These are phyloP conservation scores for Tinea pellionella DNA, from an alignment of 2,888 invertebrate genomes.

Conservation along the genomic window DNA sequence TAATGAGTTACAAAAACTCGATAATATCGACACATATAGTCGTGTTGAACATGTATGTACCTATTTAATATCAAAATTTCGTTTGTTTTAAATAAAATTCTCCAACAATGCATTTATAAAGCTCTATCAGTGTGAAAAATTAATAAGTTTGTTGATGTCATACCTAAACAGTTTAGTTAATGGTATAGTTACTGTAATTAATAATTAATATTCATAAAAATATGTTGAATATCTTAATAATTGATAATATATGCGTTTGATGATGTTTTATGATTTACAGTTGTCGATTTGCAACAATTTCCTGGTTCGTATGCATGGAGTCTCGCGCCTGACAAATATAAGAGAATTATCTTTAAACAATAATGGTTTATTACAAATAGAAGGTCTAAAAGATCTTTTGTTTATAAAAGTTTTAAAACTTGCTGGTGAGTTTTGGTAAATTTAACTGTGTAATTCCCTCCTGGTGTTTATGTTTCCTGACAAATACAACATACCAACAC, in stretches of 20 bases:
- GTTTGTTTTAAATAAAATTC: background rate
- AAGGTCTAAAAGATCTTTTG: conserved; percentile 86
- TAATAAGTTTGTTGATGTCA: background rate
- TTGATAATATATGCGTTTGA: no score
- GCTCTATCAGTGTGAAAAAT: background rate
- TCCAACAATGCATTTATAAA: background rate
- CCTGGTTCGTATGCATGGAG: conserved; percentile 87
- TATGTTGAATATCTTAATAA: no score
- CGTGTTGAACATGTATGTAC: conserved; percentile 78
- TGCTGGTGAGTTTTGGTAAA: conserved; percentile 43
- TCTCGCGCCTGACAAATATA: conserved; percentile 82
- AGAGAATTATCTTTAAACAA: conserved; percentile 86
- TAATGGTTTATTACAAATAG: conserved; percentile 89
- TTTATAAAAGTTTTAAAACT: conserved; percentile 85
- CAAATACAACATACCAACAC: no score
- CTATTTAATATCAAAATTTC: background rate
- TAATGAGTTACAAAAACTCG: conserved; percentile 88
- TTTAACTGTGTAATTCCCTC: no score
- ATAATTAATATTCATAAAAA: no score
- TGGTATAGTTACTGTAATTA: background rate
- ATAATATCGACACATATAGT: conserved; percentile 85
- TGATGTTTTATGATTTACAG: no score
- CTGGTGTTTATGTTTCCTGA: no score
- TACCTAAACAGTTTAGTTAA: background rate
- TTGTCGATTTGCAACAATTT: conserved; percentile 88